Percentiles rank a stretch among this genome's conserved stretches.
Evolutionary conservation across 2,888 invertebrate species (phyloP).

Genomic region (Neoaliturus tenellus): DNA sequence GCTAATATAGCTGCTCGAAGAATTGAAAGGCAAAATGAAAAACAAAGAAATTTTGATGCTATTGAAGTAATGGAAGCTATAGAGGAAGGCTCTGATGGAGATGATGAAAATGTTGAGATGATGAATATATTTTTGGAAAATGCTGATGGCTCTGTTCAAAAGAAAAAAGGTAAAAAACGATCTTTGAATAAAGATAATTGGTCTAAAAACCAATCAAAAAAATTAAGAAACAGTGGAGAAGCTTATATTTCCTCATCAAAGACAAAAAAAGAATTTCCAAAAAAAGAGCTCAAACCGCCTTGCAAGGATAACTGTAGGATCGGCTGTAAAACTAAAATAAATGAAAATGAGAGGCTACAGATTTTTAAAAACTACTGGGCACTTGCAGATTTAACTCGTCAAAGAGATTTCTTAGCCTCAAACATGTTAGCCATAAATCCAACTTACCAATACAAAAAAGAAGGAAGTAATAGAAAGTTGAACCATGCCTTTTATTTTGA

Average conservation of each 20-base stretch:
- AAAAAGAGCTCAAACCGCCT: slow-evolving; percentile 11
- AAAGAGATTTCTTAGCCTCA: slow-evolving; percentile 11
- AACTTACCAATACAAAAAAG: slow-evolving; percentile 20
- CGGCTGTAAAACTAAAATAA: slow-evolving; percentile 10
- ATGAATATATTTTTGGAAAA: slow-evolving; percentile 26
- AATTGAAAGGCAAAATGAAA: no score
- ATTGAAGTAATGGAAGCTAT: no score
- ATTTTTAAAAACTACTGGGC: slow-evolving; percentile 17
- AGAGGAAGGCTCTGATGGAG: neutral
- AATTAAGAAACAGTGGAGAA: slow-evolving; percentile 19
- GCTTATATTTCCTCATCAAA: slow-evolving; percentile 11
- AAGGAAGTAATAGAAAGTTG: slow-evolving; percentile 14
- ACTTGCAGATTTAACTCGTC: slow-evolving; percentile 18
- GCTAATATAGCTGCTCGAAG: no score
- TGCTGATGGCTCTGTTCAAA: neutral
- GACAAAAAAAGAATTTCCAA: slow-evolving; percentile 19
- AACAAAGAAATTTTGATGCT: no score
- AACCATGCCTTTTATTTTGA: slow-evolving; percentile 47
- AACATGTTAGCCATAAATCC: neutral
- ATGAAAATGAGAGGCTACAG: neutral
- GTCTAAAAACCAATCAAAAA: slow-evolving; percentile 1
- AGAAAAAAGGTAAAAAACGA: slow-evolving; percentile 26
- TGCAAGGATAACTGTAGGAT: slow-evolving; percentile 36
- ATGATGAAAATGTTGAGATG: neutral
- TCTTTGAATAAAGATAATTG: slow-evolving; percentile 12